Evolutionary conservation across 2,888 invertebrate genomes (phyloP).

Genomic region (Meloe dianella): DNA sequence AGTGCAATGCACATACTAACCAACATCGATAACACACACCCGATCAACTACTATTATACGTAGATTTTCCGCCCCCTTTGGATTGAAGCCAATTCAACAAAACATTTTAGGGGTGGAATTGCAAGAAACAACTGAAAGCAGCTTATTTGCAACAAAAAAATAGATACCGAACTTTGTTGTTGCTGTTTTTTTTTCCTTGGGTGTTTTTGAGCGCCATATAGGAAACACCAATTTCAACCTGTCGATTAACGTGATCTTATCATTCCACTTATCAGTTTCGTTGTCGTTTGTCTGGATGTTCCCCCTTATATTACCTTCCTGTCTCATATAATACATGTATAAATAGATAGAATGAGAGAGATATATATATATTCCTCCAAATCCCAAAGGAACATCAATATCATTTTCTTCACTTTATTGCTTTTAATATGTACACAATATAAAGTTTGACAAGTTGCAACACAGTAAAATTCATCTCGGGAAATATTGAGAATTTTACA

Average conservation of each 20-base stretch:
- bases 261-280: neutral
- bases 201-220: no score
- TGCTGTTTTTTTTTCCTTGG: no score
- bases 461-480: conserved; percentile 49
- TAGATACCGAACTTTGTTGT: no score
- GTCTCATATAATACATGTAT: neutral
- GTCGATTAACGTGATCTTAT: conserved; percentile 26
- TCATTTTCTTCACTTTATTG: conserved; percentile 52
- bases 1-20: conserved; percentile 34
- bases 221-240: conserved; percentile 26
- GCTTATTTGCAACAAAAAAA: neutral
- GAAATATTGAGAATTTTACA: conserved; percentile 53
- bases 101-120: neutral
- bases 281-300: neutral
- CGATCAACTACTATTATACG: neutral
- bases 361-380: conserved; percentile 17
- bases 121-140: no score
- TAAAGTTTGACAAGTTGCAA: conserved; percentile 56
- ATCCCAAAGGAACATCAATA: conserved; percentile 42
- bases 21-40: conserved; percentile 40
- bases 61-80: neutral
- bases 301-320: neutral
- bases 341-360: conserved; percentile 4
- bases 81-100: neutral
- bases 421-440: conserved; percentile 57